Conservation (phyloP, 2,888 invertebrate genomes). For the Lysandra coridon region DNA sequence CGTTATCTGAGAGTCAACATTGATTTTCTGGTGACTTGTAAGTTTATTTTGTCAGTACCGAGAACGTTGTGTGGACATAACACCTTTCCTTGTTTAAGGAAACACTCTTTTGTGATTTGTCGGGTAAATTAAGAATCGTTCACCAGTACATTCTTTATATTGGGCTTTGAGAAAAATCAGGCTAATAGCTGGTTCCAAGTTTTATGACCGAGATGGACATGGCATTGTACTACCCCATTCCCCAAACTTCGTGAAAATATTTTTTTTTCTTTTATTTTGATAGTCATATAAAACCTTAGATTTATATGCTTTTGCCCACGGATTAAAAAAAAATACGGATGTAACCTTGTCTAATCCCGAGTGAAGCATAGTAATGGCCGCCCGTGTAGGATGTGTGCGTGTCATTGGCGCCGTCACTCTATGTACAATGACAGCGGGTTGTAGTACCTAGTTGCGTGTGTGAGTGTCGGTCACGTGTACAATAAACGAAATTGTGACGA, state of each 20-base stretch:
- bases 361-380: too few species aligned
- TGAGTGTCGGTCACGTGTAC: too few species aligned
- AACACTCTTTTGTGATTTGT: background rate
- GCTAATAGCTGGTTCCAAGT: background rate
- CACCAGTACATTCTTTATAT: background rate
- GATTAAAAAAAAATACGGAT: too few species aligned
- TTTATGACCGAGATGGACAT: background rate
- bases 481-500: too few species aligned
- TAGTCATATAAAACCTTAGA: background rate
- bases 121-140: constrained; percentile 2
- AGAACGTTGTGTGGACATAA: constrained; percentile 16
- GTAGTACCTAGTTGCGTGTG: too few species aligned
- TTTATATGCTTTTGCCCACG: too few species aligned
- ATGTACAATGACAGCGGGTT: too few species aligned
- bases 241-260: background rate
- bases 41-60: background rate
- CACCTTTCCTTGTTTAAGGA: background rate
- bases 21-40: background rate
- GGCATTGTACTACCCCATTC: background rate
- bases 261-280: too few species aligned
- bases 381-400: too few species aligned
- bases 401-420: too few species aligned
- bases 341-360: too few species aligned
- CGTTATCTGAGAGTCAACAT: background rate
- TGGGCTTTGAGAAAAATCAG: background rate